phyloP scores from a whole-genome alignment of 2,888 invertebrate genomes.

The Philonicus albiceps region DNA sequence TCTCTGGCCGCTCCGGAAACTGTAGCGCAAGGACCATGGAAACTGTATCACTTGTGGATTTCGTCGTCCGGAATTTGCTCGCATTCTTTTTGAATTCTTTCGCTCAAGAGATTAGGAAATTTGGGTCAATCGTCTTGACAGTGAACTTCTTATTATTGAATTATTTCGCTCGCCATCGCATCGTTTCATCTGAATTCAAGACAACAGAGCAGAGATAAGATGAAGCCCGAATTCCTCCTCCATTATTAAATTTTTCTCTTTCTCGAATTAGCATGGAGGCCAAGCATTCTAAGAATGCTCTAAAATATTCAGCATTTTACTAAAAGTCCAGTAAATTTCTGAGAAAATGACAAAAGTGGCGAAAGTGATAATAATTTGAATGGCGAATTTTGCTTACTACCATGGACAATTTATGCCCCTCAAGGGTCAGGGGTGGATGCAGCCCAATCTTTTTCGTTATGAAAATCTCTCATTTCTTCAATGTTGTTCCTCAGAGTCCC shows the following conservation, averaged over 20 bases:
- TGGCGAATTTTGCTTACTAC: neutral
- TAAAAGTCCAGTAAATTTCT: neutral
- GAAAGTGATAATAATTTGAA: neutral
- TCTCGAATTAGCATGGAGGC: neutral
- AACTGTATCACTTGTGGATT: neutral
- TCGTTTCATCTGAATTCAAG: neutral
- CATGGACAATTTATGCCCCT: neutral
- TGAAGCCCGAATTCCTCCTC: neutral
- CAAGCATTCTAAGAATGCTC: neutral
- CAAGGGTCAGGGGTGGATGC: neutral
- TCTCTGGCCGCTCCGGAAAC: neutral
- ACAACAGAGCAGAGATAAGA: neutral
- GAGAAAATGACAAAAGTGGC: neutral
- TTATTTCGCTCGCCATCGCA: neutral
- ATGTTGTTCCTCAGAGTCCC: neutral
- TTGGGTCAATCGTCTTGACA: neutral
- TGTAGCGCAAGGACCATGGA: neutral
- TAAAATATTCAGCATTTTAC: neutral
- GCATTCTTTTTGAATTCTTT: neutral
- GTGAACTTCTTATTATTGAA: neutral
- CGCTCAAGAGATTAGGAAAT: neutral
- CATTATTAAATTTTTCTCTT: neutral
- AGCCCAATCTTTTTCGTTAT: neutral
- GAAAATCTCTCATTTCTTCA: neutral
- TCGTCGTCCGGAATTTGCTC: neutral